Evolutionary conservation across 53 echinoderm and acorn worm genomes (phyloP).

Genomic region (Echinarachnius parma): DNA sequence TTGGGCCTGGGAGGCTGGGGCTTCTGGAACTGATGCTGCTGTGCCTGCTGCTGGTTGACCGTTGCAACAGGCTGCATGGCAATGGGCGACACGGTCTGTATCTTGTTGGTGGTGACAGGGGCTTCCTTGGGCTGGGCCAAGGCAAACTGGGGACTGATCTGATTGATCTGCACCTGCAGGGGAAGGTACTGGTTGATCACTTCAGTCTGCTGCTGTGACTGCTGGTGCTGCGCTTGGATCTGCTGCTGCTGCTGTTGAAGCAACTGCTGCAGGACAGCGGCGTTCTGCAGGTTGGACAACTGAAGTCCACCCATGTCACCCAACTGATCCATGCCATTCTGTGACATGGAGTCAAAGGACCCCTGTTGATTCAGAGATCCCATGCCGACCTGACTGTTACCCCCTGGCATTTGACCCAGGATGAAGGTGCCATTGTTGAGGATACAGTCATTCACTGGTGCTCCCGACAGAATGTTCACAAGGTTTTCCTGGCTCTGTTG

Average conservation of each 20-base stretch:
- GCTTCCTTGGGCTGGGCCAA: neutral
- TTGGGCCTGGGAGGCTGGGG: neutral
- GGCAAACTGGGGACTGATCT: constrained; percentile 28
- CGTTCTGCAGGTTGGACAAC: constrained; percentile 22
- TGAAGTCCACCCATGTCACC: constrained; percentile 10
- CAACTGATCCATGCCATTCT: constrained; percentile 24
- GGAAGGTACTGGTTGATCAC: constrained; percentile 43
- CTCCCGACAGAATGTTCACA: constrained; percentile 12
- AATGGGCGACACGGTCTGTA: constrained; percentile 28
- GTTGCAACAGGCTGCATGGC: constrained; percentile 4
- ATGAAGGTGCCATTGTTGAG: constrained; percentile 34
- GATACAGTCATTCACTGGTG: neutral
- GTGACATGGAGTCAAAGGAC: neutral
- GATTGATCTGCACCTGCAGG: constrained; percentile 49
- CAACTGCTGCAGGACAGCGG: constrained; percentile 23
- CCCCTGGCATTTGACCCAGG: constrained; percentile 23
- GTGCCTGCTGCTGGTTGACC: constrained; percentile 26
- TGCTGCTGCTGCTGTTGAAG: constrained; percentile 41
- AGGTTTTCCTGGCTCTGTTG: constrained; percentile 7
- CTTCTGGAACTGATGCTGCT: constrained; percentile 9
- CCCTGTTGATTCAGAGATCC: constrained; percentile 12
- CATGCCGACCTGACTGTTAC: constrained; percentile 13
- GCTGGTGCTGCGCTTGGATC: constrained; percentile 30
- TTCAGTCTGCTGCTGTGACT: constrained; percentile 24
- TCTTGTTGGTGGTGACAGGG: constrained; percentile 7